Percentiles rank a stretch among this genome's conserved stretches.
Conservation (phyloP, 2,797 vertebrate species). For the Garrulus glandarius region DNA sequence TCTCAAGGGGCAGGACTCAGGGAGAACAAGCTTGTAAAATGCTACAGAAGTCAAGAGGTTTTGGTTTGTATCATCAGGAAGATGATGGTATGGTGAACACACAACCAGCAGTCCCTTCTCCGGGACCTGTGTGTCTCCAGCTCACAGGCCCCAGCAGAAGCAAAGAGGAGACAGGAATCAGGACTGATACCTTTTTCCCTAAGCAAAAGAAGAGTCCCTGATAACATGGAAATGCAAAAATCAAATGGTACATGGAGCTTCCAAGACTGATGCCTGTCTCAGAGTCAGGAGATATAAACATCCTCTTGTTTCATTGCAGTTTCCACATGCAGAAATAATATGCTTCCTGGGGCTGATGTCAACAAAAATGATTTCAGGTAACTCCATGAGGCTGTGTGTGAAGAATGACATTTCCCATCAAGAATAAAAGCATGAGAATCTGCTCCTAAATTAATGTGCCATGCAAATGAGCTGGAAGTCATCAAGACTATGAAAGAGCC, state of each 20-base stretch:
- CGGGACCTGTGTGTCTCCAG: neutral
- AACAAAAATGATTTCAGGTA: neutral
- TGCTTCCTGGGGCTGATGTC: neutral
- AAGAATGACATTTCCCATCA: neutral
- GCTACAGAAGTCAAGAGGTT: neutral
- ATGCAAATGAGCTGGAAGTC: neutral
- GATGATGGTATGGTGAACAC: neutral
- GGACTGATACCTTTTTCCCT: neutral
- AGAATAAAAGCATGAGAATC: neutral
- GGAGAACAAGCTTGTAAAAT: neutral
- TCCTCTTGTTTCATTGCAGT: neutral
- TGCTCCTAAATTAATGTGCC: neutral
- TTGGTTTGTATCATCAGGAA: neutral
- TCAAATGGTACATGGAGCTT: neutral
- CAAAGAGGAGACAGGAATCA: neutral
- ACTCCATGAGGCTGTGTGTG: neutral
- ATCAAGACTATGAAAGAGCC: neutral
- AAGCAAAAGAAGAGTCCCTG: neutral
- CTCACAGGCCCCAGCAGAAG: neutral
- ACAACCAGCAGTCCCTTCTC: neutral
- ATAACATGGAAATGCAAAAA: neutral
- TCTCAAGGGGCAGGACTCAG: neutral
- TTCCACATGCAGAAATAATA: neutral
- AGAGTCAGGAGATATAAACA: neutral
- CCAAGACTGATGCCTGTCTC: neutral